Percentiles rank a stretch among this genome's conserved stretches.
These are phyloP conservation scores for Gymnarchus niloticus DNA, from an alignment of 2,113 vertebrate species.

Conservation along the genomic window DNA sequence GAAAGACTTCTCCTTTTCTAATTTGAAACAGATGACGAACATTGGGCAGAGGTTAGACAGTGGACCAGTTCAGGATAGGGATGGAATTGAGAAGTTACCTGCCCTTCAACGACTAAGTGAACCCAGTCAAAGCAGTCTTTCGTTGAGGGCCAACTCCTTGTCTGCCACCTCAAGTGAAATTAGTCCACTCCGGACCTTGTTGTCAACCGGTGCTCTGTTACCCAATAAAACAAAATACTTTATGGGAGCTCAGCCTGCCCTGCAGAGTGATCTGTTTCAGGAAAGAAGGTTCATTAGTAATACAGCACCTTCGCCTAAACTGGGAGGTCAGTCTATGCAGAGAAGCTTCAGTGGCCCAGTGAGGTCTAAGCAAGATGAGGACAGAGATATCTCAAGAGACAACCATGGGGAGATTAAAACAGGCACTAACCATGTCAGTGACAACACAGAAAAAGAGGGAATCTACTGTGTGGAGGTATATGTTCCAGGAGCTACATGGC, in stretches of 20 bases:
- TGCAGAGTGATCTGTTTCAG: conserved; percentile 29
- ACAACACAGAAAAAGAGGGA: conserved; percentile 3
- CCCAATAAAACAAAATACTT: conserved; percentile 3
- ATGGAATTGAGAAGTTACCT: conserved; percentile 15
- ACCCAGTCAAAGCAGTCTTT: not conserved
- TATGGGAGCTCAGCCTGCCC: fast-evolving
- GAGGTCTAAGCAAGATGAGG: conserved; percentile 34
- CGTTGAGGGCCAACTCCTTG: not conserved
- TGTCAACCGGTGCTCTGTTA: not conserved
- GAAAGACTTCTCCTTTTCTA: not conserved
- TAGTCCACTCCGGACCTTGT: conserved; percentile 34
- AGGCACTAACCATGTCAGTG: conserved; percentile 42
- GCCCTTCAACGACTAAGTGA: conserved; percentile 6
- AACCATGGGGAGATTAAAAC: conserved; percentile 26
- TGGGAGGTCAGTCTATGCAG: conserved; percentile 39
- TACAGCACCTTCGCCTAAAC: not conserved
- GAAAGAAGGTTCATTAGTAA: not conserved
- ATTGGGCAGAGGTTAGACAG: conserved; percentile 20
- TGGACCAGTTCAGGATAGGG: conserved; percentile 25
- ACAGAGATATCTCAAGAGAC: conserved; percentile 26
- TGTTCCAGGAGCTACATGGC: conserved; percentile 56
- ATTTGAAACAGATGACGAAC: not conserved
- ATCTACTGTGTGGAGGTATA: conserved; percentile 46
- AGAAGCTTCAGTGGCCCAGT: conserved; percentile 61
- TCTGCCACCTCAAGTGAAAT: conserved; percentile 37